These are phyloP conservation scores for Aphyosemion australe DNA, from an alignment of 2,113 vertebrate species.

Conservation along the genomic window DNA sequence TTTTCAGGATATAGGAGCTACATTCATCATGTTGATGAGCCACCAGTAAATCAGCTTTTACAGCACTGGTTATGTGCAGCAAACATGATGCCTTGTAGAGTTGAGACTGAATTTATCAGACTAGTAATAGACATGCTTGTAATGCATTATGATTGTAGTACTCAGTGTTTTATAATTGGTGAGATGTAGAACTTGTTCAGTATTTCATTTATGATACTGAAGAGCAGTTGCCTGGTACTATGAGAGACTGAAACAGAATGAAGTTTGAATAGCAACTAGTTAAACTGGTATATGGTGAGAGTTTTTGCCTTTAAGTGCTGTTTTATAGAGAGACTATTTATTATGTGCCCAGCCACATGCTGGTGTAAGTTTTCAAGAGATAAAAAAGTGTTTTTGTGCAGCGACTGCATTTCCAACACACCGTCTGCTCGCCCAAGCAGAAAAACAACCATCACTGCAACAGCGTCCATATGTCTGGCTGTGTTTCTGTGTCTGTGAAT, in stretches of 20 bases:
- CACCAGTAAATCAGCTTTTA: too few species aligned
- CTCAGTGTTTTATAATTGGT: too few species aligned
- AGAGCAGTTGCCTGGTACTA: slow-evolving; percentile 1
- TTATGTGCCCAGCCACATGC: slow-evolving; percentile 9
- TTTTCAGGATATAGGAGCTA: too few species aligned
- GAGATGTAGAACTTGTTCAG: slow-evolving; percentile 3
- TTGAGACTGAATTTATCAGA: too few species aligned
- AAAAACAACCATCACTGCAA: slow-evolving; percentile 43
- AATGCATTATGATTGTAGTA: too few species aligned
- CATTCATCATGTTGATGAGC: too few species aligned
- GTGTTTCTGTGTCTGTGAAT: slow-evolving; percentile 35
- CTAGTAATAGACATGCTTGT: too few species aligned
- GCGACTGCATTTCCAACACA: slow-evolving; percentile 29
- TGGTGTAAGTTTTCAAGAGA: background rate
- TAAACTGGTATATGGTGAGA: slow-evolving; percentile 22
- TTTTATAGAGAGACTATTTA: slow-evolving; percentile 35
- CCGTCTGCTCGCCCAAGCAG: slow-evolving; percentile 31
- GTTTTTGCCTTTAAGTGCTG: slow-evolving; percentile 40
- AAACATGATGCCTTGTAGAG: too few species aligned
- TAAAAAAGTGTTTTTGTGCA: slow-evolving; percentile 14
- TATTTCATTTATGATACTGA: too few species aligned
- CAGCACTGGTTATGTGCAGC: too few species aligned
- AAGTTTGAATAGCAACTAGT: slow-evolving; percentile 18
- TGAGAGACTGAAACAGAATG: slow-evolving; percentile 19
- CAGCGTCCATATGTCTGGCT: slow-evolving; percentile 46